Percentiles rank a stretch among this genome's conserved stretches.
Evolutionary conservation across 2,113 vertebrate species (phyloP).

Genomic region (Bostrychus sinensis): DNA sequence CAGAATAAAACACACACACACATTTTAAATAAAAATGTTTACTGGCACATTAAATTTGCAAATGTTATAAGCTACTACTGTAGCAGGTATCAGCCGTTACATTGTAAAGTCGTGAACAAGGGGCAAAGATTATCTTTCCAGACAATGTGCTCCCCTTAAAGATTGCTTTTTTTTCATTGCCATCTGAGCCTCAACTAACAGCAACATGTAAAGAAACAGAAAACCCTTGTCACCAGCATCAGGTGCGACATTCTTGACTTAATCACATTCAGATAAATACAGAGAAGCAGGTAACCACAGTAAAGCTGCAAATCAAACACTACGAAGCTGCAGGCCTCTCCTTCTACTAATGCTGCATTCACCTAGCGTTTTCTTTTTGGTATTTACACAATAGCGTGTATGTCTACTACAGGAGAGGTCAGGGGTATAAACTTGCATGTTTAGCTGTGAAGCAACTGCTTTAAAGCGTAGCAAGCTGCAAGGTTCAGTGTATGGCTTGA

Average conservation of each 20-base stretch:
- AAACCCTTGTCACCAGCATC: conserved; percentile 51
- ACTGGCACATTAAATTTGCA: conserved; percentile 77
- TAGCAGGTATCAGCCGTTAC: conserved; percentile 73
- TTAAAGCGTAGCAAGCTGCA: conserved; percentile 67
- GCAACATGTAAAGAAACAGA: conserved; percentile 47
- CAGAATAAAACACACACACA: conserved; percentile 13
- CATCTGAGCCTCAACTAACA: conserved; percentile 56
- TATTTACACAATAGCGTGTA: conserved; percentile 73
- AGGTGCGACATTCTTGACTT: conserved; percentile 76
- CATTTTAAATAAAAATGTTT: conserved; percentile 74
- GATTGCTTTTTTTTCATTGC: conserved; percentile 61
- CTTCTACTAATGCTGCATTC: conserved; percentile 64
- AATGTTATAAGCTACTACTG: conserved; percentile 73
- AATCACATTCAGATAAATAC: conserved; percentile 76
- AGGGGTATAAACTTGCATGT: conserved; percentile 67
- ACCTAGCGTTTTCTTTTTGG: conserved; percentile 54
- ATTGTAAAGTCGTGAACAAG: conserved; percentile 64
- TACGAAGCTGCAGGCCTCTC: conserved; percentile 64
- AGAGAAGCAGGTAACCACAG: conserved; percentile 66
- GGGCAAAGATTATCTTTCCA: conserved; percentile 43
- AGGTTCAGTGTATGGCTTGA: conserved; percentile 72
- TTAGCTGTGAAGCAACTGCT: conserved; percentile 66
- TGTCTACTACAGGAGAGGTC: conserved; percentile 72
- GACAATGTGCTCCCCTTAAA: conserved; percentile 54
- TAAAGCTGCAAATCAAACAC: conserved; percentile 74